These are phyloP conservation scores for Pseudomyrmex sp. DNA, from an alignment of 1,140 invertebrate genomes.

Conservation along the genomic window DNA sequence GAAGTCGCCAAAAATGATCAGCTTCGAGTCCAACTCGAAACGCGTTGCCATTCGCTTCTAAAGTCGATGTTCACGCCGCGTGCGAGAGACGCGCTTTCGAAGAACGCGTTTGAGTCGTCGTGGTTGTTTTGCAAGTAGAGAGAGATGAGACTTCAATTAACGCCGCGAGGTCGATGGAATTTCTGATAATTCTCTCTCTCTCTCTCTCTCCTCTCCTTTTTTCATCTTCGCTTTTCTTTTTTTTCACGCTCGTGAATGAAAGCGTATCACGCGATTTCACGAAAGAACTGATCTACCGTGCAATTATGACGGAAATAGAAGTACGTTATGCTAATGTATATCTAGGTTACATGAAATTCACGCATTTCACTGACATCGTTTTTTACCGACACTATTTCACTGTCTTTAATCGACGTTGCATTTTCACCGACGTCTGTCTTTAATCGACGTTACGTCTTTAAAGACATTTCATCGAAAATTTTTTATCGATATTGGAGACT, in stretches of 20 bases:
- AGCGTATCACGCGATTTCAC: not conserved
- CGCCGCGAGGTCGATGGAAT: slow-evolving; percentile 32
- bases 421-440: too few relatives aligned
- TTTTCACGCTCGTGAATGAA: not conserved
- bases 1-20: slow-evolving; percentile 15
- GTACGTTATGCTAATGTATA: slow-evolving; percentile 34
- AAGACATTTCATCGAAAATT: too few relatives aligned
- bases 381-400: too few relatives aligned
- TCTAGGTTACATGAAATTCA: not conserved
- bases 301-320: not conserved
- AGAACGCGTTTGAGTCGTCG: not conserved
- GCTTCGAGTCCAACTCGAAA: not conserved
- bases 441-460: too few relatives aligned
- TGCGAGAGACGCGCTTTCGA: not conserved
- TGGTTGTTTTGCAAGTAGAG: slow-evolving; percentile 12
- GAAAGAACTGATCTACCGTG: not conserved
- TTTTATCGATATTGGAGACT: too few relatives aligned
- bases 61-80: not conserved
- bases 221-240: not conserved
- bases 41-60: not conserved
- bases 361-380: too few relatives aligned
- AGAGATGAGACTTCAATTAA: slow-evolving; percentile 38
- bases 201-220: not conserved
- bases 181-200: slow-evolving; percentile 20
- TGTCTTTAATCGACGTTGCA: too few relatives aligned